Evolutionary conservation across 2,797 vertebrate species (phyloP), one percentile per base, ranked within the genome.

Genomic region (Acanthornis magna): DNA sequence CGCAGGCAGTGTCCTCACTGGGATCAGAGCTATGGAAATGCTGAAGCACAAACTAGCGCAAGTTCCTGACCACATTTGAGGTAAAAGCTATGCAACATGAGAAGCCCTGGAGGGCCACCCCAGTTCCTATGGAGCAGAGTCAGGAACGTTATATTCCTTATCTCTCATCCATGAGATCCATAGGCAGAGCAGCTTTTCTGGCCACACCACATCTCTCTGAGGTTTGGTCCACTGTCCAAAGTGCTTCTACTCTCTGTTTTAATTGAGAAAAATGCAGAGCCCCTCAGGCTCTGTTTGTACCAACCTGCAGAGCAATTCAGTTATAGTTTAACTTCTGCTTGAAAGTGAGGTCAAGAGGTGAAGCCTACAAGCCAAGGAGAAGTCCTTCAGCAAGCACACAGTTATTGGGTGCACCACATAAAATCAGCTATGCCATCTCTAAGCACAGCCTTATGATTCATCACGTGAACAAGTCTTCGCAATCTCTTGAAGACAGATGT

Each of bases 281-380:
- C 54, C 97, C 96, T 62, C 89, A 55, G 96, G 96, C 91, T 53
- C 25, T 10, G 0, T 85, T 96, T 96, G 96, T 96, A 96, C 96
- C 29, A 71, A 91, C 54, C 42, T 47, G 40, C 40, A 93, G 83
- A 74, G 36, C 65, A 73, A 82, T 97, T 78, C 91, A 81, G 96
- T 97, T 96, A 97, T 21, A 96, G 51, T 97, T 97, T 97, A 97
- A 97, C 96, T 97, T 34, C 71, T 86, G 75, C 84, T 80, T 95
- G 91, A 92, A 96, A 95, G 95, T 4, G 85, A 90, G 96, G 96
- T 96, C 96, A 94, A 92, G 76, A 95, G 95, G 95, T 95, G 91
- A 97, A 94, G 73, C 63, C 58, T 76, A 71, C 65, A 87, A 94
- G 61, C 81, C 75, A 85, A 85, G 71, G 83, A 96, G 88, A 91